phyloP scores from a whole-genome alignment of 2,113 vertebrate genomes.

The Nannobrachium achirus region DNA sequence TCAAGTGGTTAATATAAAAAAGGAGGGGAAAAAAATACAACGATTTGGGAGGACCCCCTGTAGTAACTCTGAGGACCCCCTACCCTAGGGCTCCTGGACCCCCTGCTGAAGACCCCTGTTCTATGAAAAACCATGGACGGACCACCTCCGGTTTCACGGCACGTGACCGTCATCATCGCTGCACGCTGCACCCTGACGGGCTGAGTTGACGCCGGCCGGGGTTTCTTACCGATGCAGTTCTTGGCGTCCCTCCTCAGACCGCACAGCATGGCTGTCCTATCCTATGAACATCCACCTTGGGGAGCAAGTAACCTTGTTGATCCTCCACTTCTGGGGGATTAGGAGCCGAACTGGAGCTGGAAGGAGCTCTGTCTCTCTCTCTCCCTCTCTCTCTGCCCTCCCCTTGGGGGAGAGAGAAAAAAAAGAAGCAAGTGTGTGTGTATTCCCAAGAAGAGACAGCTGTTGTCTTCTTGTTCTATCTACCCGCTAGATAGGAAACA shows the following conservation, averaged over 20 bases:
- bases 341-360: not conserved
- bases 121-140: no score
- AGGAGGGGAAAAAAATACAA: no score
- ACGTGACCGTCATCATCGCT: no score
- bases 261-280: constrained; percentile 77
- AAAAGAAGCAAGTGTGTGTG: constrained; percentile 26
- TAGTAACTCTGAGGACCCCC: no score
- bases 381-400: constrained; percentile 9
- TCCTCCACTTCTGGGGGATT: constrained; percentile 17
- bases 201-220: no score
- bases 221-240: constrained; percentile 79
- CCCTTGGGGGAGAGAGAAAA: not conserved
- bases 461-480: constrained; percentile 3
- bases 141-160: no score
- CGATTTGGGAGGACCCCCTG: no score
- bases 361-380: constrained; percentile 38
- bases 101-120: no score
- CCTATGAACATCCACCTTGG: constrained; percentile 52
- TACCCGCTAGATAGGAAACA: constrained; percentile 36
- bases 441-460: no score
- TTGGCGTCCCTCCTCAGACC: constrained; percentile 80
- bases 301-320: constrained; percentile 47
- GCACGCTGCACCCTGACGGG: no score
- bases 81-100: no score
- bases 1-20: no score